Percentiles rank a stretch among this genome's conserved stretches.
Conservation (phyloP, 2,797 vertebrate species). For the Acanthis flammea region DNA sequence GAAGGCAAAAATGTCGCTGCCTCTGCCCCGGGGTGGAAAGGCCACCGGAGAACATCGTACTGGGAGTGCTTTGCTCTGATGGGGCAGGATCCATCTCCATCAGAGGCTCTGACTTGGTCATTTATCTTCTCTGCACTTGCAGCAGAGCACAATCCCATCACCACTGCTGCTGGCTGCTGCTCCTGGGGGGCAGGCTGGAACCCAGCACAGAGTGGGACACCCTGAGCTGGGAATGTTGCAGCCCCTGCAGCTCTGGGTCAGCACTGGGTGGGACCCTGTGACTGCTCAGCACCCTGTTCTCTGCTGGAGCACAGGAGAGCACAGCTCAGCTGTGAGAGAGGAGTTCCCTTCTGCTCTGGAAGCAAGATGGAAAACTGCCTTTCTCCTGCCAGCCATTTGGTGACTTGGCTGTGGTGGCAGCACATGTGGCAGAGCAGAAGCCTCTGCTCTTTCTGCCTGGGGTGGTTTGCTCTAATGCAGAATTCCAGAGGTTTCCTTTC, state of each 20-base stretch:
- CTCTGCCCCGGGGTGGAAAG: background rate
- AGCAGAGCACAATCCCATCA: background rate
- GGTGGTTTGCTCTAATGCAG: background rate
- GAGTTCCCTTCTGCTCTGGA: background rate
- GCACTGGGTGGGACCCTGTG: rapidly evolving
- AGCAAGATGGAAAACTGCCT: background rate
- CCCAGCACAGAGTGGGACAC: background rate
- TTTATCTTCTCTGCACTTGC: background rate
- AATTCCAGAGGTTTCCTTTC: background rate
- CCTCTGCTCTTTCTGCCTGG: background rate
- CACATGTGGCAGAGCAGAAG: background rate
- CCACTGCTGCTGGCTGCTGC: background rate
- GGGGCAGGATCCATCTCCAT: conserved; percentile 44
- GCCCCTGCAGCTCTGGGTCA: background rate
- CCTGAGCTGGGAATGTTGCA: background rate
- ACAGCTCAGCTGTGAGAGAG: background rate
- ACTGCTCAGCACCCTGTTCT: background rate
- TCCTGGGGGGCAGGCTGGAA: background rate
- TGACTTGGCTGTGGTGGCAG: background rate
- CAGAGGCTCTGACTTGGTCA: background rate
- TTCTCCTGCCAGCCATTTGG: background rate
- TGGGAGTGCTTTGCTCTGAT: background rate
- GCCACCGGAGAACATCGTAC: background rate
- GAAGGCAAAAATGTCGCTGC: background rate
- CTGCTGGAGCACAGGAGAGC: background rate